These are phyloP conservation scores for Meandrusa payeni DNA, from an alignment of 2,888 invertebrate genomes.

Conservation along the genomic window DNA sequence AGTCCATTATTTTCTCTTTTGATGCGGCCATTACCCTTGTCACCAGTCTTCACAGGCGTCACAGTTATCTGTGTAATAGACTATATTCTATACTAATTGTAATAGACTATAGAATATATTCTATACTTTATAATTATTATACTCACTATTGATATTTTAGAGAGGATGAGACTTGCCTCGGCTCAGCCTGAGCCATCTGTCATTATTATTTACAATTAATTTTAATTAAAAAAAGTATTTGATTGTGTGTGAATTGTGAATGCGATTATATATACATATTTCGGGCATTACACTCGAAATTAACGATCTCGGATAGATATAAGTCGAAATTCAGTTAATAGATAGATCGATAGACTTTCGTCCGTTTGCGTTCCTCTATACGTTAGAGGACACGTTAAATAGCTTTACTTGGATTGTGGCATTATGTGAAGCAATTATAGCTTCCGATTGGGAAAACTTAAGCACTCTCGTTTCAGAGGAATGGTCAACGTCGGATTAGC, in stretches of 20 bases:
- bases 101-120: no score
- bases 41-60: no score
- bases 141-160: constrained; percentile 13
- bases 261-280: constrained; percentile 2
- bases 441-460: no score
- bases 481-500: no score
- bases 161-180: constrained; percentile 27
- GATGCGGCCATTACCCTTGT: no score
- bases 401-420: no score
- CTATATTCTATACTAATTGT: no score
- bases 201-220: constrained; percentile 2
- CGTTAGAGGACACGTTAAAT: constrained; percentile 17
- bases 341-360: not conserved
- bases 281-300: constrained; percentile 28
- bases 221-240: not conserved
- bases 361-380: constrained; percentile 21
- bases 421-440: no score
- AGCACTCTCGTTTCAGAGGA: no score
- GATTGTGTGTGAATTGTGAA: constrained; percentile 6
- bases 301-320: constrained; percentile 29
- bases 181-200: constrained; percentile 8
- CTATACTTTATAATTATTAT: constrained; percentile 11
- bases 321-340: constrained; percentile 5
- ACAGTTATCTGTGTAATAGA: no score
- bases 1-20: no score